Evolutionary conservation across 1,140 invertebrate genomes (phyloP), one percentile per base, ranked within the genome.

Genomic region (Leptonema lineaticorne): DNA sequence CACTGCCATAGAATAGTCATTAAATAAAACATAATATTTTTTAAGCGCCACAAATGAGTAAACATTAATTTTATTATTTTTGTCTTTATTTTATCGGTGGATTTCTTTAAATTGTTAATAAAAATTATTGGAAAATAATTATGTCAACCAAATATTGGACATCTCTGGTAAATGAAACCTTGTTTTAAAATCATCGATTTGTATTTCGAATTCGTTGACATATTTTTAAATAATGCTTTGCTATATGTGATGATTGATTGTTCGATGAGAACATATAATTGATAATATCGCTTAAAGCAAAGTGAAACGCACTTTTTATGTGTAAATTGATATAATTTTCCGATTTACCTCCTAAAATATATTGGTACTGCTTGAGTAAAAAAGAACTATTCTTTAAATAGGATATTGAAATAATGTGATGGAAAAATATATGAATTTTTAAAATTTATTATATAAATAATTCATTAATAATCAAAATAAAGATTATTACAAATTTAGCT

Each of bases 351-450:
- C 33, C 20, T 33, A 33, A 58, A 59, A 9, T 33, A 28, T 59
- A 22, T 22, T 41, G 50, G 20, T 58, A 58, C 45, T 48, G 68
- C 68, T 69, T 69, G 45, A 20, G 63, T n/a, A n/a, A n/a, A n/a
- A n/a, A 26, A 37, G 46, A 41, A 29, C 66, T 33, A 66, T 41
- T 56, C 53, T 66, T 53, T 60, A 57, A 48, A 60, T 66, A 69
- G 63, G 33, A 26, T 65, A 69, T 41, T 60, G 63, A 69, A 69
- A 69, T 60, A 68, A 63, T 69, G 68, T 69, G 68, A 69, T 69
- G 63, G 63, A 62, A 68, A n/a, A 68, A 29, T 60, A 68, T 45
- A 62, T 62, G 59, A 24, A 62, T 62, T 62, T 62, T 45, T 62
- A 62, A 62, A 62, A 9, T 56, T 63, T 63, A 62, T 58, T 63